These are phyloP conservation scores for Aurelia aurita DNA, from an alignment of 30 jellyfish, hydroid and myxozoan species.

Conservation along the genomic window DNA sequence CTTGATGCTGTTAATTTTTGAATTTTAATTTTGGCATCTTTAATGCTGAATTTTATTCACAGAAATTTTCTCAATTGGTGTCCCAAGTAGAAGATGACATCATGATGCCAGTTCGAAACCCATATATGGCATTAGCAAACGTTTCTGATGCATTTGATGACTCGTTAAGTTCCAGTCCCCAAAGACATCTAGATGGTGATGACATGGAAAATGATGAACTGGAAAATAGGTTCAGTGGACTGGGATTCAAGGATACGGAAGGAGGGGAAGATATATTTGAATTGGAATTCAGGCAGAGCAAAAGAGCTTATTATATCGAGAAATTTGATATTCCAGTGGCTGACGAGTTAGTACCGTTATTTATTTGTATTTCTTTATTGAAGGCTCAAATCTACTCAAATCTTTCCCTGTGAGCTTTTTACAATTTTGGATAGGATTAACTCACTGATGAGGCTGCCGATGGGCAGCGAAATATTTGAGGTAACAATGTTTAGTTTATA, in stretches of 20 bases:
- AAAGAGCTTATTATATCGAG: conserved; percentile 86
- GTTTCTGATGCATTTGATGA: conserved; percentile 75
- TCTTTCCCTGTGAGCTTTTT: background rate
- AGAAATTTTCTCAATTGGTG: conserved; percentile 58
- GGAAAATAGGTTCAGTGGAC: conserved; percentile 40
- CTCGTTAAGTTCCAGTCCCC: conserved; percentile 40
- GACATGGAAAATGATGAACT: conserved; percentile 16
- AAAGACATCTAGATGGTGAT: conserved; percentile 2
- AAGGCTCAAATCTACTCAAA: too few relatives aligned
- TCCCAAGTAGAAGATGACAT: conserved; percentile 67
- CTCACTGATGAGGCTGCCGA: too few relatives aligned
- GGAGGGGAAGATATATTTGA: conserved; percentile 81
- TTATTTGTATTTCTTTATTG: background rate
- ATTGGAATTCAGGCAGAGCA: conserved; percentile 85
- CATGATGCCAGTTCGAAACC: conserved; percentile 53
- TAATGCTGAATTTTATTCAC: background rate
- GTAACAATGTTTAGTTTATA: too few relatives aligned
- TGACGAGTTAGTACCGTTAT: conserved; percentile 66
- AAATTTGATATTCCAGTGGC: conserved; percentile 78
- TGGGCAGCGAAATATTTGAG: too few relatives aligned
- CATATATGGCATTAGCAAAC: conserved; percentile 67
- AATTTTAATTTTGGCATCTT: too few relatives aligned
- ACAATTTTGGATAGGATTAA: too few relatives aligned
- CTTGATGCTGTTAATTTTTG: too few relatives aligned
- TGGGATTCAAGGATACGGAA: conserved; percentile 68